phyloP scores from a whole-genome alignment of 2,113 vertebrate genomes.

The Naja naja region DNA sequence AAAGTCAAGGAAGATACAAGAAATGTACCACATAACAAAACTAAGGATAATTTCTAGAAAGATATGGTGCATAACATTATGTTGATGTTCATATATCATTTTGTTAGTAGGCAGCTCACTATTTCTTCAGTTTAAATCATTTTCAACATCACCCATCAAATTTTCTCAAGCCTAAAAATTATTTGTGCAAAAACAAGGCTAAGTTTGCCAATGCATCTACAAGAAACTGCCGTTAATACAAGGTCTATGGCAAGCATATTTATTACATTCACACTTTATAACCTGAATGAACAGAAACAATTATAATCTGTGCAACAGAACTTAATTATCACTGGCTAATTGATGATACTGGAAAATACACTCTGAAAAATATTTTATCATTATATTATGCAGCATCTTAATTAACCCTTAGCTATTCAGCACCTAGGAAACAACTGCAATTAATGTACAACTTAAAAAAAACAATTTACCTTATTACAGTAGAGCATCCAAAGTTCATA shows the following conservation, averaged over 20 bases:
- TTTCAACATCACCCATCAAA: background rate
- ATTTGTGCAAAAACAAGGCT: background rate
- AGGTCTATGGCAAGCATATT: background rate
- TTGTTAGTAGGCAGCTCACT: background rate
- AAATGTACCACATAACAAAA: background rate
- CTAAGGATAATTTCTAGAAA: background rate
- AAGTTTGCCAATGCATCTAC: background rate
- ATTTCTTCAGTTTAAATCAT: background rate
- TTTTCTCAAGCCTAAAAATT: background rate
- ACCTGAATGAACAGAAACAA: background rate
- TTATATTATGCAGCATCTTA: background rate
- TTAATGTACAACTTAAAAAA: background rate
- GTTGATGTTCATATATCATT: background rate
- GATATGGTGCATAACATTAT: background rate
- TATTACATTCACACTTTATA: background rate
- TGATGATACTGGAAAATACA: background rate
- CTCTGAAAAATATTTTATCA: background rate
- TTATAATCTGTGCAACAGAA: background rate
- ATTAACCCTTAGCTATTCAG: background rate
- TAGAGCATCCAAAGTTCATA: conserved; percentile 99
- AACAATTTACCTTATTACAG: conserved; percentile 85
- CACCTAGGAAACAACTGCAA: background rate
- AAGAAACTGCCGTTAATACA: background rate
- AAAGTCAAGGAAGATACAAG: background rate
- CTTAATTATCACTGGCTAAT: background rate